Percentiles rank a stretch among this genome's conserved stretches.
Conservation (phyloP, 2,888 invertebrate species). For the Crepidodera aurea region DNA sequence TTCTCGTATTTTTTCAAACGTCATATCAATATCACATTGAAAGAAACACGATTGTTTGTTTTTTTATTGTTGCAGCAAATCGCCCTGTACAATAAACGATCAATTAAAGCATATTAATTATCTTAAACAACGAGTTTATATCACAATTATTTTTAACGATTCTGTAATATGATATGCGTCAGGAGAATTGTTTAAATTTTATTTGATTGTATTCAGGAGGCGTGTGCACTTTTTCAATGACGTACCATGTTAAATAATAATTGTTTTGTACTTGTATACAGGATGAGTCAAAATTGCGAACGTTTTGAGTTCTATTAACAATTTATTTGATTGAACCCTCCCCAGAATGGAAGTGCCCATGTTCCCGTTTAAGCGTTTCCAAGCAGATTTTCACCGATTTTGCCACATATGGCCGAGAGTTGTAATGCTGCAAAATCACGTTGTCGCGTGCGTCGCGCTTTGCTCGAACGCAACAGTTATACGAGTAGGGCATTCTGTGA, state of each 20-base stretch:
- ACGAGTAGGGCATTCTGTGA: too few relatives aligned
- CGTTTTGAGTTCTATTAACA: too few relatives aligned
- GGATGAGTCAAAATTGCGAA: not conserved
- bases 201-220: slow-evolving; percentile 36
- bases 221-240: slow-evolving; percentile 34
- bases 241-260: slow-evolving; percentile 10
- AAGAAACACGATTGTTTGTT: not conserved
- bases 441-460: too few relatives aligned
- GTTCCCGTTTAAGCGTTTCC: too few relatives aligned
- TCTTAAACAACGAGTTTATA: slow-evolving; percentile 22
- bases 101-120: slow-evolving; percentile 23
- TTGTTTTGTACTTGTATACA: not conserved
- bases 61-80: not conserved
- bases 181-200: slow-evolving; percentile 23
- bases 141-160: slow-evolving; percentile 36
- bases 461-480: too few relatives aligned
- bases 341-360: too few relatives aligned
- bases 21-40: not conserved
- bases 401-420: too few relatives aligned
- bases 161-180: slow-evolving; percentile 31
- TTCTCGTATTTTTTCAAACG: too few relatives aligned
- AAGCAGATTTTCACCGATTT: too few relatives aligned
- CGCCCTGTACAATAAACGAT: slow-evolving; percentile 13
- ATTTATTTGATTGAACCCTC: too few relatives aligned
- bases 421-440: too few relatives aligned